phyloP scores from a whole-genome alignment of 2,113 vertebrate species.

The Hemichromis elongatus region DNA sequence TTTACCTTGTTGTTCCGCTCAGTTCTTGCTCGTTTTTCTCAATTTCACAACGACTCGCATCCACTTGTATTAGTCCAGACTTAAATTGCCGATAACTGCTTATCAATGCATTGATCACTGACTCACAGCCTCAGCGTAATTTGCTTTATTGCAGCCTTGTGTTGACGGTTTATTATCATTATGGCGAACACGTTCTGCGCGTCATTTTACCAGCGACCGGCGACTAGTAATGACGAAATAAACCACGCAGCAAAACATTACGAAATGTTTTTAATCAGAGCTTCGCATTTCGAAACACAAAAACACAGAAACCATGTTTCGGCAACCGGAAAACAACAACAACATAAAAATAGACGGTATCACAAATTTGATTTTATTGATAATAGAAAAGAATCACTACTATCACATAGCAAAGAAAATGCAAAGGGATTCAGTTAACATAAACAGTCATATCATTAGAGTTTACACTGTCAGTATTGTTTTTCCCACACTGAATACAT shows the following conservation, averaged over 20 bases:
- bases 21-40: constrained; percentile 6
- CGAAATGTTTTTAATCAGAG: not conserved
- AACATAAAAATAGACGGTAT: not conserved
- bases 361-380: not conserved
- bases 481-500: not conserved
- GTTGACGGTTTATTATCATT: constrained; percentile 69
- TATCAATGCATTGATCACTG: not conserved
- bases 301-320: fast-evolving
- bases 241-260: constrained; percentile 5
- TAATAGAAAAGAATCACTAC: not conserved
- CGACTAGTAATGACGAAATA: constrained; percentile 59
- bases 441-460: not conserved
- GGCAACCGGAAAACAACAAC: not conserved
- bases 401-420: not conserved
- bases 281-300: not conserved
- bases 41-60: not conserved
- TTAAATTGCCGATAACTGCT: not conserved
- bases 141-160: constrained; percentile 45
- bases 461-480: not conserved
- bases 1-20: constrained; percentile 61
- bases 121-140: not conserved
- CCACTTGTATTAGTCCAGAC: not conserved
- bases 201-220: constrained; percentile 60
- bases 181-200: constrained; percentile 70
- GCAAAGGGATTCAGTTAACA: not conserved